Percentiles rank a stretch among this genome's conserved stretches.
Conservation (phyloP, 2,797 vertebrate species). For the Cryptoblepharus egeriae region DNA sequence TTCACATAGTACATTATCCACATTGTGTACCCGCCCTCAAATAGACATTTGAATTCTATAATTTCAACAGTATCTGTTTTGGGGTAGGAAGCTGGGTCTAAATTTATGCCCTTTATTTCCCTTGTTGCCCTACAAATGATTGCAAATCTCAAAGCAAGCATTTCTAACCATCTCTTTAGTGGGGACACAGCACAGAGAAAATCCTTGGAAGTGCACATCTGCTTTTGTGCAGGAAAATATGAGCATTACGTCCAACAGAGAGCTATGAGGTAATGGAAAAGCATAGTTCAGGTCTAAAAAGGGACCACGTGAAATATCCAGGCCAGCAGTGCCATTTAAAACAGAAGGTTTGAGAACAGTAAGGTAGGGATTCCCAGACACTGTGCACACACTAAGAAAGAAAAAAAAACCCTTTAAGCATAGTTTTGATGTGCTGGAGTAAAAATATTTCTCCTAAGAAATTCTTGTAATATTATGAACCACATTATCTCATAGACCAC, state of each 20-base stretch:
- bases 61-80: neutral
- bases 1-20: neutral
- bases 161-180: neutral
- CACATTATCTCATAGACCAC: conserved; percentile 22
- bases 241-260: neutral
- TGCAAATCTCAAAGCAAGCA: neutral
- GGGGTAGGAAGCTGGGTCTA: neutral
- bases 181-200: neutral
- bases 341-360: neutral
- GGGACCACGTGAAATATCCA: neutral
- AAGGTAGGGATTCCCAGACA: neutral
- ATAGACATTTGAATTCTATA: too few relatives aligned
- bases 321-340: neutral
- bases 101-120: neutral
- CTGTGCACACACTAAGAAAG: neutral
- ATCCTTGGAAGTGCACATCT: neutral
- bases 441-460: conserved; percentile 28
- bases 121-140: neutral
- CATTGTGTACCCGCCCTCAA: neutral
- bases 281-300: neutral
- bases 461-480: conserved; percentile 9
- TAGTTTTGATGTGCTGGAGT: neutral
- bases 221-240: neutral
- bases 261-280: neutral
- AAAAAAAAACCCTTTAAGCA: neutral